Conservation (phyloP, 2,888 invertebrate genomes). For the Lydus trimaculatus region DNA sequence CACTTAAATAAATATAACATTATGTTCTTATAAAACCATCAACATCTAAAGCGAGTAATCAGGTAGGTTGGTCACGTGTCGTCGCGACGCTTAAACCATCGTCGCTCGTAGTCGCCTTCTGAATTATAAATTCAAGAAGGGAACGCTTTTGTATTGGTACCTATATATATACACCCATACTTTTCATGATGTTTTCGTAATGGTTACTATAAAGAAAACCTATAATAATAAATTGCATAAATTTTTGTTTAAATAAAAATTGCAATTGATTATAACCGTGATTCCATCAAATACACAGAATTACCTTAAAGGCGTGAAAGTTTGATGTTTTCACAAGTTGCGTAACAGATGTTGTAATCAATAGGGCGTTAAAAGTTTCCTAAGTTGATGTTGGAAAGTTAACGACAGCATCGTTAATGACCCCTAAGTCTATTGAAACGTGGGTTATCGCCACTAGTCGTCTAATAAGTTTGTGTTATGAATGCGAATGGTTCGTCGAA, state of each 20-base stretch:
- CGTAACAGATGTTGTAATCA: constrained; percentile 28
- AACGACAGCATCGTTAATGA: constrained; percentile 24
- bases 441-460: constrained; percentile 19
- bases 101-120: constrained; percentile 21
- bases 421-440: constrained; percentile 25
- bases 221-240: neutral
- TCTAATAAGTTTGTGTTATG: constrained; percentile 24
- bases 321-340: constrained; percentile 15
- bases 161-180: neutral
- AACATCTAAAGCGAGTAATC: constrained; percentile 7
- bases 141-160: constrained; percentile 18
- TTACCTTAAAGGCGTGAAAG: constrained; percentile 5
- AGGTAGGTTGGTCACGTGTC: constrained; percentile 38
- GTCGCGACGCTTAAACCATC: constrained; percentile 37
- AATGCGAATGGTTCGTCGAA: constrained; percentile 21
- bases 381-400: constrained; percentile 24
- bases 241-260: neutral
- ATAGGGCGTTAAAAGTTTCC: constrained; percentile 26
- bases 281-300: neutral
- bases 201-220: neutral
- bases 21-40: neutral
- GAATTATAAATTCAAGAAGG: constrained; percentile 36
- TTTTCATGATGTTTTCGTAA: neutral
- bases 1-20: neutral
- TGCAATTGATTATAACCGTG: neutral